Percentiles rank a stretch among this genome's conserved stretches.
Conservation (phyloP, 2,113 vertebrate genomes). For the Syngnathoides biaculeatus region DNA sequence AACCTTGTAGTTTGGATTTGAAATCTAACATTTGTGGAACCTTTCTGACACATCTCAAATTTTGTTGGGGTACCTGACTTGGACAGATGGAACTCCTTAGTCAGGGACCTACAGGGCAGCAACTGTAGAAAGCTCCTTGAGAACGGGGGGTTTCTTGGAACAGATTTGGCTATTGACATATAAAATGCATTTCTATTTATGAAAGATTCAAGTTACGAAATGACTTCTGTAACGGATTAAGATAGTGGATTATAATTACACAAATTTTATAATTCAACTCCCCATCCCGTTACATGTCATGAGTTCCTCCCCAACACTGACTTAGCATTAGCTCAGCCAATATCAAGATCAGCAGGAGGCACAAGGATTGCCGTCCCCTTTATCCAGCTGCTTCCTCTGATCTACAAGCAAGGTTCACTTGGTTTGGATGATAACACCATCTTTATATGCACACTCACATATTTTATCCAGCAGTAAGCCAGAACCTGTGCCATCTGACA, state of each 20-base stretch:
- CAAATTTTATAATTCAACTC: no score
- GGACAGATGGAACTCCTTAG: not conserved
- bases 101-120: no score
- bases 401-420: slow-evolving; percentile 48
- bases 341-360: not conserved
- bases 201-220: no score
- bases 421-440: slow-evolving; percentile 46
- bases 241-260: no score
- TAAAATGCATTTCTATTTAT: no score
- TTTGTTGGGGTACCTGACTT: not conserved
- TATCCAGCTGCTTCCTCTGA: slow-evolving; percentile 56
- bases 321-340: not conserved
- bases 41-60: not conserved
- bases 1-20: no score
- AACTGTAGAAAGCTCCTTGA: no score
- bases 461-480: slow-evolving; percentile 54
- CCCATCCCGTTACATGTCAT: no score
- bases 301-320: not conserved
- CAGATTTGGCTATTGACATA: no score
- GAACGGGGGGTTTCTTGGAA: no score
- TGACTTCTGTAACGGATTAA: no score
- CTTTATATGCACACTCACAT: slow-evolving; percentile 47
- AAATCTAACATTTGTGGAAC: not conserved
- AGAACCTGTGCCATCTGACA: slow-evolving; percentile 54
- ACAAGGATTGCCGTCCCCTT: not conserved